These are phyloP conservation scores for Nansenia antarctica DNA, from an alignment of 2,113 vertebrate species.

Conservation along the genomic window DNA sequence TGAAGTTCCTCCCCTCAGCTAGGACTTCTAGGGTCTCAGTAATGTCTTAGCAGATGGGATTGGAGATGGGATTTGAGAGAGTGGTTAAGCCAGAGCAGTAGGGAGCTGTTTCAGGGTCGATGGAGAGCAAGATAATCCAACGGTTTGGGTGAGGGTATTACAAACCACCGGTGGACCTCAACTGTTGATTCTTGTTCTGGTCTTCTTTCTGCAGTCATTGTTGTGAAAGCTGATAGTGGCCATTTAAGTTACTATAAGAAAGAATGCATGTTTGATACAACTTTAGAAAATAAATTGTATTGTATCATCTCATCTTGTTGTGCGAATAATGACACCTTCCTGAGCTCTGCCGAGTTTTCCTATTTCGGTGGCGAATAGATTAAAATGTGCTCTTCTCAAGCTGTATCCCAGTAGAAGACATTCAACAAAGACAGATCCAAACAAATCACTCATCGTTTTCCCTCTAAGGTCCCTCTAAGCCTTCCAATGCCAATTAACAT, in stretches of 20 bases:
- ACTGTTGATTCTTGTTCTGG: constrained; percentile 62
- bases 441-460: too few relatives aligned
- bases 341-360: too few relatives aligned
- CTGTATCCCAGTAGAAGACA: too few relatives aligned
- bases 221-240: constrained; percentile 43
- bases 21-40: constrained; percentile 35
- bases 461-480: too few relatives aligned
- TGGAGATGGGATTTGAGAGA: constrained; percentile 61
- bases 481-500: too few relatives aligned
- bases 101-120: constrained; percentile 67
- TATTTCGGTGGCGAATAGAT: too few relatives aligned
- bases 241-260: not conserved
- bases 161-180: constrained; percentile 66
- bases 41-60: constrained; percentile 56
- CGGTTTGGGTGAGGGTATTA: constrained; percentile 67
- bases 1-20: not conserved
- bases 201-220: constrained; percentile 51
- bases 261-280: not conserved
- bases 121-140: constrained; percentile 64
- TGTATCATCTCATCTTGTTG: too few relatives aligned
- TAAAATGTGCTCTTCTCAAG: too few relatives aligned
- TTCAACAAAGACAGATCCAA: too few relatives aligned
- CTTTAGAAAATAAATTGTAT: not conserved
- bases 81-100: constrained; percentile 56
- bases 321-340: too few relatives aligned